Evolutionary conservation across 1,140 invertebrate species (phyloP).

Genomic region (Arctopsyche grandis): DNA sequence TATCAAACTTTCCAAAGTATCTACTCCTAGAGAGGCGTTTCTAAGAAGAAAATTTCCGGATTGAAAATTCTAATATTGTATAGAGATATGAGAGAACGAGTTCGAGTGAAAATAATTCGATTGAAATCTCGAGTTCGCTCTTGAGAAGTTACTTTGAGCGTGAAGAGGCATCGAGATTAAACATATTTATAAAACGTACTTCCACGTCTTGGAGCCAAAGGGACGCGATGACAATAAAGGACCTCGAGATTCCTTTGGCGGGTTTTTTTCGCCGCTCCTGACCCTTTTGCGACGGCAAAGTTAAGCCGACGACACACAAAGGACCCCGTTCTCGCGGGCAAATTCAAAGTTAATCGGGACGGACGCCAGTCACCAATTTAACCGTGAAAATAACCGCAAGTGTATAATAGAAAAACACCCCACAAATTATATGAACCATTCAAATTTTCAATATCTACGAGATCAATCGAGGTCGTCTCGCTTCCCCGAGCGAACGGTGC

Average conservation of each 20-base stretch:
- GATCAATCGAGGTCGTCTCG: not conserved
- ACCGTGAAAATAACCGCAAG: slow-evolving; percentile 14
- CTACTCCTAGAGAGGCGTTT: too few species aligned
- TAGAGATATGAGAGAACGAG: too few species aligned
- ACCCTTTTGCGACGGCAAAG: slow-evolving; percentile 8
- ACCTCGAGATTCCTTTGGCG: slow-evolving; percentile 32
- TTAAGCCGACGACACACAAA: slow-evolving; percentile 38
- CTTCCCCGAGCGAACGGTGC: not conserved
- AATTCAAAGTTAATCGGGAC: slow-evolving; percentile 23
- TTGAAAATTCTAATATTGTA: too few species aligned
- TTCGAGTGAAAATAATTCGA: too few species aligned
- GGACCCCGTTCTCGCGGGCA: slow-evolving; percentile 1
- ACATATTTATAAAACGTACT: too few species aligned
- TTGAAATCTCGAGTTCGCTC: too few species aligned
- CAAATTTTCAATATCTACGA: not conserved
- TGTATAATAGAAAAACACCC: not conserved
- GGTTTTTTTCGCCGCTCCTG: not conserved
- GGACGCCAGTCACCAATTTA: slow-evolving; percentile 17
- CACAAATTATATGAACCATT: not conserved
- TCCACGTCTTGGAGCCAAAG: not conserved
- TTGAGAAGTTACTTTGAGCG: too few species aligned
- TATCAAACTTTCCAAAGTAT: too few species aligned
- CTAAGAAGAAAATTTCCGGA: too few species aligned
- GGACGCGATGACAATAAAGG: slow-evolving; percentile 37
- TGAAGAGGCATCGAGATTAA: too few species aligned